Evolutionary conservation across 2,797 vertebrate species (phyloP).

Genomic region (Sarcoramphus papa): DNA sequence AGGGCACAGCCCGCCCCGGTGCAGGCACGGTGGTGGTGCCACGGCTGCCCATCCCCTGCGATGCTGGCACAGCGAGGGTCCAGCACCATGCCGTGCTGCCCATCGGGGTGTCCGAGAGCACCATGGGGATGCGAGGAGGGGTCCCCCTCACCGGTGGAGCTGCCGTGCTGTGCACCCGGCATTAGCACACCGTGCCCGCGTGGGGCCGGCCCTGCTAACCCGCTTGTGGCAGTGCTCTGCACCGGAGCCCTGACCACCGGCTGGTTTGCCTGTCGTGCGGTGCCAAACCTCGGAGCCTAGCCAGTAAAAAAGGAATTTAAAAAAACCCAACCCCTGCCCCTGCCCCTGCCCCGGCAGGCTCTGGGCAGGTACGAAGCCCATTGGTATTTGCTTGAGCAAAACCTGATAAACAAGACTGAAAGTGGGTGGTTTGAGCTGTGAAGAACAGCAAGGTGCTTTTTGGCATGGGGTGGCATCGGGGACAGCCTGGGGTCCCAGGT

Average conservation of each 20-base stretch:
- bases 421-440: background rate
- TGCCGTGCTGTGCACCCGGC: fast-evolving
- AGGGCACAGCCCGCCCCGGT: fast-evolving
- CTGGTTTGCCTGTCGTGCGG: fast-evolving
- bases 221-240: fast-evolving
- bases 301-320: background rate
- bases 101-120: background rate
- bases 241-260: background rate
- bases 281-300: background rate
- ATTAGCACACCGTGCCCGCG: fast-evolving
- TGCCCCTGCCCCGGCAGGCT: fast-evolving
- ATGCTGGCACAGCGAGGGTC: background rate
- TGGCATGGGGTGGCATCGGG: background rate
- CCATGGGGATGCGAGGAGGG: fast-evolving
- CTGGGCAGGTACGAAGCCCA: background rate
- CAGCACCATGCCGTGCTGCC: fast-evolving
- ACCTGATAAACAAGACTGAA: background rate
- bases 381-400: background rate
- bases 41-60: fast-evolving
- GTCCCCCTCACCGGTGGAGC: fast-evolving
- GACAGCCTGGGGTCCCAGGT: background rate
- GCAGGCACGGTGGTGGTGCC: fast-evolving
- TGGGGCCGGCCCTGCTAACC: fast-evolving
- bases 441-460: background rate
- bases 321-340: background rate